Percentiles rank a stretch among this genome's conserved stretches.
phyloP scores from a whole-genome alignment of 2,113 vertebrate genomes.

The Cyprinodon variegatus region DNA sequence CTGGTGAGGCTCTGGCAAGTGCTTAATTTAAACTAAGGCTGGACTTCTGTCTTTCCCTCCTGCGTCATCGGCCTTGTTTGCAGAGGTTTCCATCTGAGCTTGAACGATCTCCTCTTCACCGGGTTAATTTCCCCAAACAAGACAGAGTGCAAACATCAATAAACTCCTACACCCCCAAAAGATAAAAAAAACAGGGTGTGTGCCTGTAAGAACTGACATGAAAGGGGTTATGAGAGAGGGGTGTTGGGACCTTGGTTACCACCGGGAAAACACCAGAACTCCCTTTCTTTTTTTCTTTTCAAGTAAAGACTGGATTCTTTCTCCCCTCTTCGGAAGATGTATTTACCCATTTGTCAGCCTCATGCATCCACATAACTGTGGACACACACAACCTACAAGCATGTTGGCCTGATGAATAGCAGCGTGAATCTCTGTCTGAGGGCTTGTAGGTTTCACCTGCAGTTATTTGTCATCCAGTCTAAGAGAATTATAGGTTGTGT shows the following conservation, averaged over 20 bases:
- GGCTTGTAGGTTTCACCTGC: constrained; percentile 16
- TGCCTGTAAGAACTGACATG: constrained; percentile 36
- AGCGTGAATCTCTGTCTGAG: constrained; percentile 13
- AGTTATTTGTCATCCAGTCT: constrained; percentile 45
- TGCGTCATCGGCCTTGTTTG: constrained; percentile 61
- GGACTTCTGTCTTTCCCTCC: constrained; percentile 27
- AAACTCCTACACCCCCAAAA: constrained; percentile 33
- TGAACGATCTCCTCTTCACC: constrained; percentile 42
- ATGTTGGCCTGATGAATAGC: constrained; percentile 23
- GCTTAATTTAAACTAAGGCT: constrained; percentile 19
- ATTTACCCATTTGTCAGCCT: constrained; percentile 43
- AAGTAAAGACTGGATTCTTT: constrained; percentile 32
- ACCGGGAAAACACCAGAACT: constrained; percentile 45
- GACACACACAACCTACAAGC: not conserved
- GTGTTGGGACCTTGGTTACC: constrained; percentile 47
- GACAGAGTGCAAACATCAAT: constrained; percentile 55
- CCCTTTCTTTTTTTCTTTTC: constrained; percentile 2
- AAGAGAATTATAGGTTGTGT: constrained; percentile 44
- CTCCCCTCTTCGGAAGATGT: constrained; percentile 27
- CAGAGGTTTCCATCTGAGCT: constrained; percentile 54
- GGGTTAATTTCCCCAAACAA: constrained; percentile 71
- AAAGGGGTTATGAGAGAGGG: constrained; percentile 45
- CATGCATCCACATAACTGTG: not conserved
- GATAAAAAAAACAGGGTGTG: constrained; percentile 39
- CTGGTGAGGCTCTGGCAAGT: not conserved